These are phyloP conservation scores for Sipha maydis DNA, from an alignment of 2,888 invertebrate genomes.

Conservation along the genomic window DNA sequence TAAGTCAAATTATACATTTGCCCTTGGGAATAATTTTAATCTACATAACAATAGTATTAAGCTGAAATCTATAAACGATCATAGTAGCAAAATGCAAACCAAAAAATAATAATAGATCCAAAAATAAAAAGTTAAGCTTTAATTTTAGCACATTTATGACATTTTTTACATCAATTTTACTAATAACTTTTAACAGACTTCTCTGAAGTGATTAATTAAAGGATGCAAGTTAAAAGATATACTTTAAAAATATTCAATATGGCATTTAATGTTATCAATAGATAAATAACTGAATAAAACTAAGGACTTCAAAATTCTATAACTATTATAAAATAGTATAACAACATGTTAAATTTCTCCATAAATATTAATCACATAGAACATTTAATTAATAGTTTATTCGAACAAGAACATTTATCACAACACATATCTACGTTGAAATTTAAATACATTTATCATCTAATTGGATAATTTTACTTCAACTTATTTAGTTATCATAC, in stretches of 20 bases:
- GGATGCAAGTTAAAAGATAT: not conserved
- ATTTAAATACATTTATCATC: not conserved
- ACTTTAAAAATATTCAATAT: not conserved
- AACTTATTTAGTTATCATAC: constrained; percentile 36
- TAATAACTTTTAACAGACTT: not conserved
- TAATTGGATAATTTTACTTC: constrained; percentile 28
- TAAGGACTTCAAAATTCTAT: constrained; percentile 13
- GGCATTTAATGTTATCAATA: constrained; percentile 1
- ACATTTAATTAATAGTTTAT: constrained; percentile 26
- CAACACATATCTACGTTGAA: not conserved
- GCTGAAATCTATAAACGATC: not conserved
- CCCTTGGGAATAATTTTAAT: not conserved
- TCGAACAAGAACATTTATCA: not conserved
- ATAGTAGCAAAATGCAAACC: not conserved
- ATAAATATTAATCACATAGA: constrained; percentile 17
- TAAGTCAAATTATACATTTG: not conserved
- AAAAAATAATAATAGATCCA: not conserved
- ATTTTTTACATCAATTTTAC: not conserved
- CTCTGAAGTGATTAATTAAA: not conserved
- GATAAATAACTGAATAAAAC: constrained; percentile 15
- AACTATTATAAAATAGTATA: constrained; percentile 12
- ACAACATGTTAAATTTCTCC: not conserved
- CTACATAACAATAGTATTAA: not conserved
- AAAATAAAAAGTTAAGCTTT: not conserved
- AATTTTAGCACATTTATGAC: not conserved